phyloP scores from a whole-genome alignment of 2,797 vertebrate genomes.

The Naso thynnoides region DNA sequence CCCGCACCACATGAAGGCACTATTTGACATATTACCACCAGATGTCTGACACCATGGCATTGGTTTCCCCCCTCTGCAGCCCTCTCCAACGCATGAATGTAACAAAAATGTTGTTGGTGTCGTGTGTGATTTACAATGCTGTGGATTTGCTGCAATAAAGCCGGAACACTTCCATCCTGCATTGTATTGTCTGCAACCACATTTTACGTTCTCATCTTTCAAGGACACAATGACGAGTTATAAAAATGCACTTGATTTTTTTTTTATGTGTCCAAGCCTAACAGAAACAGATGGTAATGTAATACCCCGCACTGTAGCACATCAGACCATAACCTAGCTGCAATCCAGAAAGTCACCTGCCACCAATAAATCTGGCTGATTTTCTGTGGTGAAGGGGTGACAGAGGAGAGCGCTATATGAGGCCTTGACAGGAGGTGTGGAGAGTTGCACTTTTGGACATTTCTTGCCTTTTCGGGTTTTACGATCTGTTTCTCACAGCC shows the following conservation, averaged over 20 bases:
- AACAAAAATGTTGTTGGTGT: conserved; percentile 63
- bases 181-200: conserved; percentile 27
- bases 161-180: conserved; percentile 39
- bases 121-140: conserved; percentile 59
- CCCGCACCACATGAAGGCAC: conserved; percentile 72
- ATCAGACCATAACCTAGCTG: conserved; percentile 44
- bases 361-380: conserved; percentile 74
- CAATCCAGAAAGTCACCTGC: conserved; percentile 73
- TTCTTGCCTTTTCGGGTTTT: conserved; percentile 74
- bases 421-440: conserved; percentile 62
- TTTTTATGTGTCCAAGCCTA: conserved; percentile 33
- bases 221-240: conserved; percentile 41
- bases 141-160: conserved; percentile 56
- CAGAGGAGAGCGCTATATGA: conserved; percentile 38
- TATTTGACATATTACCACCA: conserved; percentile 71
- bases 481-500: conserved; percentile 65
- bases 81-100: conserved; percentile 56
- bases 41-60: conserved; percentile 72
- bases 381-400: conserved; percentile 59
- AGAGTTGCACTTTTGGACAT: conserved; percentile 70
- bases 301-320: conserved; percentile 55
- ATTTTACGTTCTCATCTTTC: conserved; percentile 49
- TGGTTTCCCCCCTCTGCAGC: conserved; percentile 36
- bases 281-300: conserved; percentile 73
- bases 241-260: conserved; percentile 29